phyloP scores from a whole-genome alignment of 2,797 vertebrate genomes.

The Botia kubotai region DNA sequence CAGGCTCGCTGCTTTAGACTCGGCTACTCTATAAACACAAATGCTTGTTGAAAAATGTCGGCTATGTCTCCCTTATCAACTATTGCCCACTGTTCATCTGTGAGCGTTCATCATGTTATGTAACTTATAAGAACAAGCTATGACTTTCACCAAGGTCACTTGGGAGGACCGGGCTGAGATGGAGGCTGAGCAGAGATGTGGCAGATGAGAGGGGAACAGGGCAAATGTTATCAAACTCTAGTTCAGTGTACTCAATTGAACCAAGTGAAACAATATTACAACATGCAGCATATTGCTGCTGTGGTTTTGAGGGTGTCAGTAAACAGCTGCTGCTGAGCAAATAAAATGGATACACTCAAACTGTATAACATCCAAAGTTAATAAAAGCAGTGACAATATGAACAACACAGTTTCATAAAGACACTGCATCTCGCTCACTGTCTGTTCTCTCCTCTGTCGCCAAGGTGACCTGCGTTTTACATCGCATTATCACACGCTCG shows the following conservation, averaged over 20 bases:
- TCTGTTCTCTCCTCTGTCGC: not conserved
- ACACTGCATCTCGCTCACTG: constrained; percentile 1
- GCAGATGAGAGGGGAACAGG: not conserved
- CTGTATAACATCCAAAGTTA: not conserved
- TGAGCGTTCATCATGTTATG: not conserved
- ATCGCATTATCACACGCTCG: constrained; percentile 52
- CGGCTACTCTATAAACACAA: no score
- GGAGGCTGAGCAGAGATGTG: not conserved
- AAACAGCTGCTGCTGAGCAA: not conserved
- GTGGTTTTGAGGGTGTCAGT: not conserved
- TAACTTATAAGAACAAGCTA: not conserved
- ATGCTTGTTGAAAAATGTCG: no score
- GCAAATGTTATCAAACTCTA: not conserved
- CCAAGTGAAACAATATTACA: not conserved
- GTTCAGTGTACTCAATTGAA: not conserved
- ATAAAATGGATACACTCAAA: not conserved
- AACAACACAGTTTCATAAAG: no score
- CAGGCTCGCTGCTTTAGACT: no score
- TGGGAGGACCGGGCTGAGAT: not conserved
- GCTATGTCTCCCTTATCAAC: no score
- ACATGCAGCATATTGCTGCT: not conserved
- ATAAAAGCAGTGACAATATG: no score
- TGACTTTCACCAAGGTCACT: not conserved
- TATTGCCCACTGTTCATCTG: no score
- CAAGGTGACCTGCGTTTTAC: constrained; percentile 68